These are phyloP conservation scores for Agrilus mali DNA, from an alignment of 2,888 invertebrate species.

Conservation along the genomic window DNA sequence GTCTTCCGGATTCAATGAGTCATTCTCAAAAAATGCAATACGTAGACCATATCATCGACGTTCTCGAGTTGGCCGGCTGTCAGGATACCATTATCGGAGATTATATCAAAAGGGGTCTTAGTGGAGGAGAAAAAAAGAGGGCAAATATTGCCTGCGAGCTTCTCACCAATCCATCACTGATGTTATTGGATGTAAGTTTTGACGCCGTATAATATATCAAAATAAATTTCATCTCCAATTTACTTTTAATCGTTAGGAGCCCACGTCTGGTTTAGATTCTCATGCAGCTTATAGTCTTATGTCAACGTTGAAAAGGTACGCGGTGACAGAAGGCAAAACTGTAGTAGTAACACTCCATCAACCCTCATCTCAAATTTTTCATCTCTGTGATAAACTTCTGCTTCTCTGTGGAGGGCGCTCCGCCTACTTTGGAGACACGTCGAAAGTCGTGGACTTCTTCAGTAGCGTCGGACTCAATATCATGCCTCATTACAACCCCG, in stretches of 20 bases:
- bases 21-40: conserved; percentile 60
- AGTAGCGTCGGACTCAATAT: conserved; percentile 56
- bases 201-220: not conserved
- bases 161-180: conserved; percentile 64
- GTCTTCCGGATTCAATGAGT: conserved; percentile 59
- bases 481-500: conserved; percentile 69
- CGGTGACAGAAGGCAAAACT: conserved; percentile 62
- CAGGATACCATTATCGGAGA: conserved; percentile 70
- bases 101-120: conserved; percentile 59
- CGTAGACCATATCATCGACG: conserved; percentile 65
- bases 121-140: conserved; percentile 73
- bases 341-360: conserved; percentile 72
- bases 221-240: not conserved
- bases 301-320: conserved; percentile 59
- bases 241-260: conserved; percentile 45
- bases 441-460: conserved; percentile 60
- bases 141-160: conserved; percentile 74
- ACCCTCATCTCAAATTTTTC: conserved; percentile 74
- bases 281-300: conserved; percentile 65
- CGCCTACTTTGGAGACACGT: conserved; percentile 63
- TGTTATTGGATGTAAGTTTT: conserved; percentile 62
- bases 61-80: conserved; percentile 59
- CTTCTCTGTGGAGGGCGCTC: conserved; percentile 58
- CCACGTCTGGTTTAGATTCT: conserved; percentile 72
- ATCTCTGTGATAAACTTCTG: conserved; percentile 66